These are phyloP conservation scores for Ochlodes sylvanus DNA, from an alignment of 2,888 invertebrate genomes.

Conservation along the genomic window DNA sequence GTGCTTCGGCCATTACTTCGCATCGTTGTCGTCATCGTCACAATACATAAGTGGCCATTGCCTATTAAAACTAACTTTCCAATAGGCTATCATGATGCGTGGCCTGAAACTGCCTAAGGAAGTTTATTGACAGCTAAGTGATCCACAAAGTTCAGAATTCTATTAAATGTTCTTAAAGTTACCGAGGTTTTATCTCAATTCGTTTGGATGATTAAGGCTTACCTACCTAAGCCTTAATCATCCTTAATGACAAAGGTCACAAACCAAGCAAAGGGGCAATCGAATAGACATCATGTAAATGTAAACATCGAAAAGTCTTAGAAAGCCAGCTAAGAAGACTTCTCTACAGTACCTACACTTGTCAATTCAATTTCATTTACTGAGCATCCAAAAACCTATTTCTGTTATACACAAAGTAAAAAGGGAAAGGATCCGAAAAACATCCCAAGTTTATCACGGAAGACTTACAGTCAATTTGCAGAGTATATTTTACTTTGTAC, in stretches of 20 bases:
- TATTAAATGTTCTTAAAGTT: too few relatives aligned
- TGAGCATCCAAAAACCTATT: conserved; percentile 37
- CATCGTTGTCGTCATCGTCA: neutral
- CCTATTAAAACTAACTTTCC: neutral
- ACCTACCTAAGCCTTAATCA: too few relatives aligned
- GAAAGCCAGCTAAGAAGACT: neutral
- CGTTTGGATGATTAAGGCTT: too few relatives aligned
- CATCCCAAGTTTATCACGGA: conserved; percentile 53
- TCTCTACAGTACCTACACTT: neutral
- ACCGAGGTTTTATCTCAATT: too few relatives aligned
- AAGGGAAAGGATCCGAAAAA: conserved; percentile 63
- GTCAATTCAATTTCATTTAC: conserved; percentile 28
- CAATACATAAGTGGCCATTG: neutral
- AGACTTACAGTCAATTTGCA: conserved; percentile 65
- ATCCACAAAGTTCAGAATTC: too few relatives aligned
- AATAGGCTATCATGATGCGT: neutral
- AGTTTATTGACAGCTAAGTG: too few relatives aligned
- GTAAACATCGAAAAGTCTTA: neutral
- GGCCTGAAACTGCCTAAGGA: too few relatives aligned
- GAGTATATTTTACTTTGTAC: conserved; percentile 54
- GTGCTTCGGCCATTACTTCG: neutral
- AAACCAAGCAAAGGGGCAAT: neutral
- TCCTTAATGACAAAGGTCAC: too few relatives aligned
- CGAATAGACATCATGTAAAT: neutral
- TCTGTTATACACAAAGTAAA: conserved; percentile 50